Base-by-base conservation (phyloP, 2,888 invertebrate species). In the Holacanthella duospinosa region DNA sequence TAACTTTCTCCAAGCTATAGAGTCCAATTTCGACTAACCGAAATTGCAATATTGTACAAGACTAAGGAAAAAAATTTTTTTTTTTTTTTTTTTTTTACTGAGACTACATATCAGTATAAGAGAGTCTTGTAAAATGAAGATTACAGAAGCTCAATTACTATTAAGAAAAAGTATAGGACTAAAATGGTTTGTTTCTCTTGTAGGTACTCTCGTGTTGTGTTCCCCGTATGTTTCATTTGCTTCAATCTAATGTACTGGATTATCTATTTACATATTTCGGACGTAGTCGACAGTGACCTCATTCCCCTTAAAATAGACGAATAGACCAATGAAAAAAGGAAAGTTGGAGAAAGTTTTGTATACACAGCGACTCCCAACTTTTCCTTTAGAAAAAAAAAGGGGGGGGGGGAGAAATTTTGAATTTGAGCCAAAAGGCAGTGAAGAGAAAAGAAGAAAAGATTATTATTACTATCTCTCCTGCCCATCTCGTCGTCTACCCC, bases 241-340 rank as follows among this genome's bases (percentile, higher is more conserved):
- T 97, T 97, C 85, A 97, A 97, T 81, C 85, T 93, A 74, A 93
- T 93, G 93, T 93, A 93, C 82, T 93, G 93, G 93, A 93, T 93
- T 80, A 93, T 93, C 77, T 93, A 93, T 79, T 84, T 93, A 75
- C 93, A 93, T 84, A 93, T 93, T 79, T 92, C 92, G 77, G 93
- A 93, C 82, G 92, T 92, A 76, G 90, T 93, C 75, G 91, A 91
- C 79, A 92, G 93, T 79, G 93, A 92, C 82, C 83, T 93, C 80
- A 92, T 92, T 77, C 82, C 88, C 76, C 83, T 89, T 70, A 84
- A 82, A 76, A 44, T 19, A 53, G 63, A 68, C 59, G 63, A 64
- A 44, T 43, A 44, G 48, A 55, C 9, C 57, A 58, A 6, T 28
- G 21, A 12, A n/a, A 26, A 55, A 58, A 58, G 36, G 6, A 12